These are phyloP conservation scores for Agrilus cyanescens DNA, from an alignment of 2,888 invertebrate species.

Conservation along the genomic window DNA sequence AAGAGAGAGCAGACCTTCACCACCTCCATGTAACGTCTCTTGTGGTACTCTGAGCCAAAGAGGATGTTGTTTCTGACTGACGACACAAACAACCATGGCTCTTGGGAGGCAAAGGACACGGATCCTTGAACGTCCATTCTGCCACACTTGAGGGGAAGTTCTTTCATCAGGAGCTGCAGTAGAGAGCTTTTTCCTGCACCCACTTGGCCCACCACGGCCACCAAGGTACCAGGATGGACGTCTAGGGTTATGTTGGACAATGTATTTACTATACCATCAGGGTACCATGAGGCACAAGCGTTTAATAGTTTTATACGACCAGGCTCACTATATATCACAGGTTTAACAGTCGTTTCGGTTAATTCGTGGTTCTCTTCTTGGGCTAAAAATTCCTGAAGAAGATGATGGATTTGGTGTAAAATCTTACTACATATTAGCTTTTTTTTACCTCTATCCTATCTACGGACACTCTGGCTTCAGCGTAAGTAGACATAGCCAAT, in stretches of 20 bases:
- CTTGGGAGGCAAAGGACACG: slow-evolving; percentile 64
- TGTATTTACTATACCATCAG: slow-evolving; percentile 33
- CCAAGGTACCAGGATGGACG: slow-evolving; percentile 38
- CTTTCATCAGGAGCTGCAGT: slow-evolving; percentile 58
- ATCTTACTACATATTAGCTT: neutral
- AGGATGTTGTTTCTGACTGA: slow-evolving; percentile 68
- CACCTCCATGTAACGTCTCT: slow-evolving; percentile 36
- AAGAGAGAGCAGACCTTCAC: slow-evolving; percentile 51
- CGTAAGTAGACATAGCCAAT: slow-evolving; percentile 45
- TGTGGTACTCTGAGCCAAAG: slow-evolving; percentile 55
- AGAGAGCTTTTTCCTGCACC: slow-evolving; percentile 60
- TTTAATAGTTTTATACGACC: slow-evolving; percentile 15
- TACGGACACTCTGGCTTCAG: slow-evolving; percentile 53
- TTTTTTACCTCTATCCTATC: slow-evolving; percentile 46
- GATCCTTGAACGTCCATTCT: slow-evolving; percentile 48
- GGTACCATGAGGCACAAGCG: slow-evolving; percentile 25
- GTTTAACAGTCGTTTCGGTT: slow-evolving; percentile 7
- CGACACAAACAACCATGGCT: slow-evolving; percentile 66
- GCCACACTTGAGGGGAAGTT: slow-evolving; percentile 52
- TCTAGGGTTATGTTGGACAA: slow-evolving; percentile 38
- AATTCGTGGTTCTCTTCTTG: slow-evolving; percentile 33
- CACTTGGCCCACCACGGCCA: slow-evolving; percentile 49
- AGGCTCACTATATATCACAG: slow-evolving; percentile 1
- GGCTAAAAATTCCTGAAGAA: slow-evolving; percentile 30
- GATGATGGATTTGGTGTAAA: neutral